A percentile compares a stretch with the other conserved stretches of the same genome.
These are phyloP conservation scores for Ochropleura plecta DNA, from an alignment of 2,888 invertebrate genomes.

Conservation along the genomic window DNA sequence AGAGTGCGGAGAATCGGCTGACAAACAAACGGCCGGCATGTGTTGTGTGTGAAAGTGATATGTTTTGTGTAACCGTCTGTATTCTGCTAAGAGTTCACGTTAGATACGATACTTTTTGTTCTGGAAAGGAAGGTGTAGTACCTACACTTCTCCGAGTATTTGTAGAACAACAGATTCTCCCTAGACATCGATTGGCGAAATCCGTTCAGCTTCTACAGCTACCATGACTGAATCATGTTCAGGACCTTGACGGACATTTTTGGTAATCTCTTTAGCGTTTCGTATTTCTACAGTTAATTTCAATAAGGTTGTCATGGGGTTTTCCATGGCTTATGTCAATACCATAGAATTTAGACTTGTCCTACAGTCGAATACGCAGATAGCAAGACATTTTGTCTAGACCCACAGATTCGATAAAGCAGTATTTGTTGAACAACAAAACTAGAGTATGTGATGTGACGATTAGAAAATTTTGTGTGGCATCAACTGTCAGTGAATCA, in stretches of 20 bases:
- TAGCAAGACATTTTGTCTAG: neutral
- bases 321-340: neutral
- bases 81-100: conserved; percentile 49
- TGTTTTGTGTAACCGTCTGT: conserved; percentile 50
- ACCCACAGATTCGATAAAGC: neutral
- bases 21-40: conserved; percentile 58
- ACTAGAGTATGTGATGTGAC: no score
- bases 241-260: neutral
- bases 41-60: conserved; percentile 73
- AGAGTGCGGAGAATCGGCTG: conserved; percentile 66
- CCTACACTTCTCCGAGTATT: neutral
- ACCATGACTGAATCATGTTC: neutral
- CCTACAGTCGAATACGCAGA: neutral
- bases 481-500: neutral
- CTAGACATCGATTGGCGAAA: neutral
- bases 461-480: neutral
- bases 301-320: neutral
- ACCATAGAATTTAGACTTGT: neutral
- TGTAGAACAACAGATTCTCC: neutral
- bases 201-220: neutral
- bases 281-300: neutral
- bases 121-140: conserved; percentile 29
- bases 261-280: neutral
- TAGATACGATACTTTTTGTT: conserved; percentile 36
- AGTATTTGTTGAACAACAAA: neutral